Evolutionary conservation across 1,140 invertebrate species (phyloP), one percentile per base, ranked within the genome.

Genomic region (Onthophagus taurus): DNA sequence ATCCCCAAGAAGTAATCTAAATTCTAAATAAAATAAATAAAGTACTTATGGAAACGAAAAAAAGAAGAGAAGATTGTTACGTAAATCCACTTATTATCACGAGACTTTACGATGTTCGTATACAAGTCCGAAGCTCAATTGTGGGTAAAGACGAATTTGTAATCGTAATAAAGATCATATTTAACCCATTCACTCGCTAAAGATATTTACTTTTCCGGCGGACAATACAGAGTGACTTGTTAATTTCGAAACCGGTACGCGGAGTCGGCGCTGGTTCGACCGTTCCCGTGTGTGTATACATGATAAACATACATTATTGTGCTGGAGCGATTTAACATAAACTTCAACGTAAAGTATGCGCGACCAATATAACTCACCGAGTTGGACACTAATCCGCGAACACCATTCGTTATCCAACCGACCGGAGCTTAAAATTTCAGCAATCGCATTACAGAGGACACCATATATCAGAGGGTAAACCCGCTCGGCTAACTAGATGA

Each of bases 231-330:
- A 41, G 38, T 41, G 24, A 41, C 12, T 16, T 41, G 38, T 41
- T 41, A 41, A 41, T 41, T 41, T 29, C 29, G 44, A 55, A 52
- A 52, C 53, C 53, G 50, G 50, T 55, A n/a, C n/a, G n/a, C n/a
- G n/a, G n/a, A n/a, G n/a, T n/a, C n/a, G n/a, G n/a, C n/a, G n/a
- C n/a, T n/a, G n/a, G n/a, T n/a, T n/a, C n/a, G n/a, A n/a, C n/a
- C n/a, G n/a, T n/a, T n/a, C n/a, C n/a, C n/a, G n/a, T n/a, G n/a
- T n/a, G n/a, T n/a, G n/a, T n/a, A 50, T 50, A 49, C 44, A 55
- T 43, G 41, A 52, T 55, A 46, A 55, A 52, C 48, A 52, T 54
- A 57, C 34, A 52, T 57, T 54, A 52, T 52, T 52, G 50, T 57
- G 47, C 49, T 43, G 37, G 42, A 48, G 44, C 48, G 49, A 51